Base-by-base conservation (phyloP, 1,140 invertebrate genomes). In the Apis florea region DNA sequence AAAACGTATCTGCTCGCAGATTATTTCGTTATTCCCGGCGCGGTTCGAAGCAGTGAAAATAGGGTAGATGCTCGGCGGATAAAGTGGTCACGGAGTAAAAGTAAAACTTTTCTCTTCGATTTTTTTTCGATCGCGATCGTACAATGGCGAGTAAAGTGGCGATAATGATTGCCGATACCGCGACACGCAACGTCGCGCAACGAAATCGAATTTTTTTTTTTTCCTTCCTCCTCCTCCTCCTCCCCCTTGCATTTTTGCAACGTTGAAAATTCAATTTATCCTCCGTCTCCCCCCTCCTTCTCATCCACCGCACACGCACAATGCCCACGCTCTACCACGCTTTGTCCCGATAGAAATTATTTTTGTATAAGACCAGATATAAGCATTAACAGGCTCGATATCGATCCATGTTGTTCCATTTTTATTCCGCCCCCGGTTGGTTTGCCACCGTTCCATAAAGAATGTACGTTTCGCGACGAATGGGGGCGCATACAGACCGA, bases 81-180 rank as follows among this genome's bases (percentile, higher is more conserved):
- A 80, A 80, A 80, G 51, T 75, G n/a, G n/a, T 40, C 63, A 58
- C 69, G 51, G n/a, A n/a, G 21, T 75, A 26, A 80, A 80, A 80
- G 79, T 63, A 58, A 40, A 75, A 80, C 53, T 74, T 75, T 66
- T 21, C 79, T 56, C 71, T 71, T 66, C 51, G 56, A 80, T 56
- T 80, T 74, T 47, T 26, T 19, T 24, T 10, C 51, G 26, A 40
- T 31, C 61, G 13, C 51, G 31, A 24, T 67, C 79, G 21, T 53
- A 19, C 75, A 19, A 11, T 2, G 66, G 1, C 53, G 61, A 15
- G 61, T 26, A 75, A 58, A 74, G 53, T 54, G 71, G 53, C 53
- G 79, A 80, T 80, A 80, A 80, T 74, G 79, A 80, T 80, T 74
- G 79, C 63, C 71, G 71, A 80, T 66, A 80, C 40, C 56, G 47